phyloP scores from a whole-genome alignment of 2,888 invertebrate genomes.

The Tipula lateralis region DNA sequence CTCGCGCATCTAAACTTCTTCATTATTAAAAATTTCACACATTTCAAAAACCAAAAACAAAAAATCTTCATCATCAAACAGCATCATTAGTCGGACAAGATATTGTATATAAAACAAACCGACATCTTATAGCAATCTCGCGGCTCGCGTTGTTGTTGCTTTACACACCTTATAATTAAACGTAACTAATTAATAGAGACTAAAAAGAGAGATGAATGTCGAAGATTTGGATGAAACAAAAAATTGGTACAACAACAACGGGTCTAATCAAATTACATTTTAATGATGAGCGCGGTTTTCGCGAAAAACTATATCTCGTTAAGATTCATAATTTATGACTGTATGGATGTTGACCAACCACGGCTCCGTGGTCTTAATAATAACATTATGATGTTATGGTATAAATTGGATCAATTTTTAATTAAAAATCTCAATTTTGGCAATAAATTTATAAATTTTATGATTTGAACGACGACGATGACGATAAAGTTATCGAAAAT shows the following conservation, averaged over 20 bases:
- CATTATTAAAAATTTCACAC: conserved; percentile 19
- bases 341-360: neutral
- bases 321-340: neutral
- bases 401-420: conserved; percentile 24
- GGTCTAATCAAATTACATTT: neutral
- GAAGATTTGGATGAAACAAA: neutral
- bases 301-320: neutral
- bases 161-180: neutral
- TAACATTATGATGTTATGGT: neutral
- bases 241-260: neutral
- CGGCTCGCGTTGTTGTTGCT: neutral
- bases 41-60: neutral
- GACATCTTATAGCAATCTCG: neutral
- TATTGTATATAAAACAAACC: neutral
- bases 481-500: neutral
- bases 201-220: too few species aligned
- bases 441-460: neutral
- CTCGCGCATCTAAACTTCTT: neutral
- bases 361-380: neutral
- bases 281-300: neutral
- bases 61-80: neutral
- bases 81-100: conserved; percentile 12
- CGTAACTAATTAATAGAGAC: neutral
- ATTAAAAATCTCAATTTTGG: neutral
- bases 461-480: neutral